phyloP scores from a whole-genome alignment of 2,797 vertebrate genomes.

The Thaleichthys pacificus region DNA sequence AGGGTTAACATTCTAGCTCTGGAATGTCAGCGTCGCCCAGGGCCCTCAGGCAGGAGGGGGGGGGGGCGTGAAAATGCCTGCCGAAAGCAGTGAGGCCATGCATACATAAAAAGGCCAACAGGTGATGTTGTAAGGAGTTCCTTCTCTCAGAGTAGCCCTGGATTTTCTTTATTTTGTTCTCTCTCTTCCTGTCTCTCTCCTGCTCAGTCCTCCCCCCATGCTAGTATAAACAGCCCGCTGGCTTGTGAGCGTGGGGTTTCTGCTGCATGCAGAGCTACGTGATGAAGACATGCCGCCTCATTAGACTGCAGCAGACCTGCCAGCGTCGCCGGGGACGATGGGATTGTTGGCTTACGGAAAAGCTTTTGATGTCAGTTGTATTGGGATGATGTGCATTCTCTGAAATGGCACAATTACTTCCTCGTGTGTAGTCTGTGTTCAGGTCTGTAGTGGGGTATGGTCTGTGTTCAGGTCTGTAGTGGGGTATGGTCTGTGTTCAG shows the following conservation, averaged over 20 bases:
- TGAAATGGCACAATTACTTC: conserved; percentile 16
- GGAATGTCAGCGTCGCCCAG: conserved; percentile 49
- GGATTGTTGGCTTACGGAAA: background rate
- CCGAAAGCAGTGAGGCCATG: conserved; percentile 10
- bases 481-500: too few species aligned
- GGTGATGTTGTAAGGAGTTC: background rate
- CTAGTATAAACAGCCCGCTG: conserved; percentile 53
- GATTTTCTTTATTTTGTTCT: too few species aligned
- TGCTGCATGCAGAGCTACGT: conserved; percentile 7
- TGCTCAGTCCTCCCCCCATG: conserved; percentile 5
- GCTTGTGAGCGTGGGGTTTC: conserved; percentile 39
- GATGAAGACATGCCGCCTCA: conserved; percentile 45
- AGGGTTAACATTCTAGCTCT: conserved; percentile 33
- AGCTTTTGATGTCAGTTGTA: conserved; percentile 47
- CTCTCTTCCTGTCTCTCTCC: background rate
- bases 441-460: too few species aligned
- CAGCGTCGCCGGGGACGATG: too few species aligned
- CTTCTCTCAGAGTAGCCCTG: background rate
- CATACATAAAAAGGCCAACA: conserved; percentile 10
- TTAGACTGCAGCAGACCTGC: conserved; percentile 58
- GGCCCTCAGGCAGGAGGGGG: background rate
- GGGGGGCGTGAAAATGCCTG: background rate
- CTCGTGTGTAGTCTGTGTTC: too few species aligned
- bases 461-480: too few species aligned
- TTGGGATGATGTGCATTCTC: conserved; percentile 48